Conservation (phyloP, 2,888 invertebrate genomes). For the Ischnus inquisitorius region DNA sequence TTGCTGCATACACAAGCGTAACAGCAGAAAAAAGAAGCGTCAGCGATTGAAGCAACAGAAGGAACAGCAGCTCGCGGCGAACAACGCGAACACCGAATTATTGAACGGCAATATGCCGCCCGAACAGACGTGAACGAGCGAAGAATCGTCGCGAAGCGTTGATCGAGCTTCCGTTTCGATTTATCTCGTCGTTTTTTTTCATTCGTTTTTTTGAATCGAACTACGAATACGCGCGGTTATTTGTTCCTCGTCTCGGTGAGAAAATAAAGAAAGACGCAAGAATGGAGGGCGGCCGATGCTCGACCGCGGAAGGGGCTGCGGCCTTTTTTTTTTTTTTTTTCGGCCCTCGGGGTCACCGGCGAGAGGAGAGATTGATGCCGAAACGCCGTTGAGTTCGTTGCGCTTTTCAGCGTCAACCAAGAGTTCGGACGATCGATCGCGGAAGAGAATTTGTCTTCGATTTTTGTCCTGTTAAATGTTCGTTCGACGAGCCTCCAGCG, state of each 20-base stretch:
- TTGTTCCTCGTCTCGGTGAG: conserved; percentile 7
- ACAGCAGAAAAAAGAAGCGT: conserved; percentile 76
- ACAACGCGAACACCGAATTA: conserved; percentile 81
- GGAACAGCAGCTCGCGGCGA: conserved; percentile 75
- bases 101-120: conserved; percentile 76
- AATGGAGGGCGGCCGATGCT: neutral
- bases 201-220: neutral
- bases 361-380: conserved; percentile 5
- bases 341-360: neutral
- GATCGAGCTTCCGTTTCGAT: conserved; percentile 52
- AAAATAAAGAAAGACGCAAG: neutral
- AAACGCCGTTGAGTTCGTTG: neutral
- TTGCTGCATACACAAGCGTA: conserved; percentile 81
- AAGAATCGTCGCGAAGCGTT: neutral
- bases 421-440: neutral
- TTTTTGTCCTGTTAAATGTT: neutral
- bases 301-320: neutral
- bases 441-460: neutral
- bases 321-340: neutral
- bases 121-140: conserved; percentile 68
- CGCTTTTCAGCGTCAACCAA: neutral
- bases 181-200: conserved; percentile 59
- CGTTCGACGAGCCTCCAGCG: conserved; percentile 9
- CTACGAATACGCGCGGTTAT: neutral
- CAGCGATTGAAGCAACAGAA: conserved; percentile 75